Base-by-base conservation (phyloP, 1,140 invertebrate genomes). In the Nasonia longicornis region DNA sequence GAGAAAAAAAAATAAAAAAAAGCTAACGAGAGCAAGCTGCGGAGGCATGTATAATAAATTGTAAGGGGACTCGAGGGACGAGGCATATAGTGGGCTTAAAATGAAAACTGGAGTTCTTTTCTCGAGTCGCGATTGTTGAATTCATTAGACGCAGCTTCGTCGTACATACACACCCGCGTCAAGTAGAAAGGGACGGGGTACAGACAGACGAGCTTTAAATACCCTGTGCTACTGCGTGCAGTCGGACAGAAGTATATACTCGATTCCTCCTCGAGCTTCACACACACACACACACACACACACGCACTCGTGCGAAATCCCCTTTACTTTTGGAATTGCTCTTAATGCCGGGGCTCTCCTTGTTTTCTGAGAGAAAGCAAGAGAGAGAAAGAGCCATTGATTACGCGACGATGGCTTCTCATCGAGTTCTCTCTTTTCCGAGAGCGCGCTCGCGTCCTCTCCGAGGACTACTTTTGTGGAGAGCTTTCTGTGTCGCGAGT, bases 381-480 rank as follows among this genome's bases (percentile, higher is more conserved):
- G 42, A 20, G 7, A 29, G 26, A 38, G 31, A 76, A 4, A 31
- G n/a, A 29, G 63, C 48, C 38, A 73, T 79, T 73, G 20, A 71
- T 79, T 73, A 73, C 31, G 31, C 12, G 35, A 29, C 63, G 42
- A 80, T 67, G 12, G 58, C 58, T 52, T 42, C 35, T 70, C 31
- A 76, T 69, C 64, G 63, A 81, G 73, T 74, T 80, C 35, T 80
- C 71, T 74, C 63, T 74, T 48, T 80, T 73, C 63, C 38, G 52
- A 14, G 31, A 66, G n/a, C 35, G 73, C 22, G 63, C 63, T n/a
- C 31, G 26, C 42, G 20, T 67, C 20, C 63, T 73, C 58, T 16
- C 63, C 1, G 35, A 67, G 35, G 35, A 70, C 22, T 77, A 52
- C 64, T 70, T 48, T 77, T 64, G 38, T 29, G 11, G 64, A 38